phyloP scores from a whole-genome alignment of 2,888 invertebrate species.

The Acanthosepion lycidas region DNA sequence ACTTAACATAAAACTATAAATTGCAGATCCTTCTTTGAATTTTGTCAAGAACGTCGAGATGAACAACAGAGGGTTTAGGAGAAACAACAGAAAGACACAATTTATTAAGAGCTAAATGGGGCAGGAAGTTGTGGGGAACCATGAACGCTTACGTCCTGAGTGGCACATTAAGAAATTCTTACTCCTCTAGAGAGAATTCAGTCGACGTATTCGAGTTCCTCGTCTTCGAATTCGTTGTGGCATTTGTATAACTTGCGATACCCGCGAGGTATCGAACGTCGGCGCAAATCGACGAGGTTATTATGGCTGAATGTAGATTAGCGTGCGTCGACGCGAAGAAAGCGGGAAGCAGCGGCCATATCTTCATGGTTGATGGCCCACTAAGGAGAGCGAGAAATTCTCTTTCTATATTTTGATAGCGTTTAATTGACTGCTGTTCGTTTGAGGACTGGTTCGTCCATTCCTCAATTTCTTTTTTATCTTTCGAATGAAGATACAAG shows the following conservation, averaged over 20 bases:
- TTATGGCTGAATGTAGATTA: not conserved
- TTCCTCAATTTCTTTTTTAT: not conserved
- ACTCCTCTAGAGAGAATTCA: too few relatives aligned
- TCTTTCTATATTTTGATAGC: constrained; percentile 20
- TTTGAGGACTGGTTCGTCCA: not conserved
- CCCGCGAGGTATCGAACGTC: not conserved
- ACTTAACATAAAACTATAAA: too few relatives aligned
- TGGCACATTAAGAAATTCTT: too few relatives aligned
- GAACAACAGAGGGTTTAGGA: too few relatives aligned
- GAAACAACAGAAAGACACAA: too few relatives aligned
- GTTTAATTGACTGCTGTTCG: constrained; percentile 3
- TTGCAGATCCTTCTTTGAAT: too few relatives aligned
- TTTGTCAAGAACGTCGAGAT: too few relatives aligned
- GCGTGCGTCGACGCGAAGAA: not conserved
- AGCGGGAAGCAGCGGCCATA: not conserved
- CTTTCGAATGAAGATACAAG: constrained; percentile 6
- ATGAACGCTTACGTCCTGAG: too few relatives aligned
- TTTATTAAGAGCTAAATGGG: too few relatives aligned
- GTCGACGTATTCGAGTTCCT: too few relatives aligned
- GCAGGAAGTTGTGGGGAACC: too few relatives aligned
- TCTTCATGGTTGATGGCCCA: not conserved
- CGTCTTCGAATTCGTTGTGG: too few relatives aligned
- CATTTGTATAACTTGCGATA: not conserved
- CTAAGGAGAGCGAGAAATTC: not conserved
- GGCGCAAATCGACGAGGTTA: not conserved